Evolutionary conservation across 1,140 invertebrate species (phyloP).

Genomic region (Hylaeus volcanicus): DNA sequence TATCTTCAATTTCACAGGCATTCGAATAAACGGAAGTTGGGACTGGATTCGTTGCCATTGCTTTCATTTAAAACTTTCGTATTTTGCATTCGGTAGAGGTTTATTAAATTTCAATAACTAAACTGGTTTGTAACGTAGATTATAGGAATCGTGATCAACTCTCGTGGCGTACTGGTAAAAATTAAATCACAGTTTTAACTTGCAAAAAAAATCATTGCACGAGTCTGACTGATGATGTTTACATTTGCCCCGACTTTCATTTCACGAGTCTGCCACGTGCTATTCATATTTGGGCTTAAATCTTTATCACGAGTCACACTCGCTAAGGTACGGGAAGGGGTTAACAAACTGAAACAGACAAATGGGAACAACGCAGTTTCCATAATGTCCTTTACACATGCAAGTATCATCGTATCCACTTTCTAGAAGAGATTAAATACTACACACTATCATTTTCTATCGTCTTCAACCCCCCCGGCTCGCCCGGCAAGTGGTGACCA

Average conservation of each 20-base stretch:
- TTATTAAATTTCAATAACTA: conserved; percentile 28
- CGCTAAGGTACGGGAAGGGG: neutral
- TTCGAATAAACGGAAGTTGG: too few species aligned
- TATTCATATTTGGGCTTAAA: neutral
- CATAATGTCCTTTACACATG: too few species aligned
- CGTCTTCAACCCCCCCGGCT: too few species aligned
- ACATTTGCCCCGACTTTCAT: too few species aligned
- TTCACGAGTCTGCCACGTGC: too few species aligned
- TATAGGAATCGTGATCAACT: conserved; percentile 20
- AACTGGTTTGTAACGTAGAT: conserved; percentile 27
- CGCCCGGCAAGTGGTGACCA: neutral
- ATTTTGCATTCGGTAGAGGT: conserved; percentile 28
- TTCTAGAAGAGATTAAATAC: too few species aligned
- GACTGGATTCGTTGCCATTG: conserved; percentile 9
- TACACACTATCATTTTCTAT: too few species aligned
- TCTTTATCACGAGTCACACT: neutral
- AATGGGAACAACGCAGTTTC: too few species aligned
- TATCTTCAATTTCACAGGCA: too few species aligned
- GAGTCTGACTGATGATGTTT: neutral
- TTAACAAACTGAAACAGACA: too few species aligned
- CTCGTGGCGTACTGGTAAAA: neutral
- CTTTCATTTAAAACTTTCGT: conserved; percentile 15
- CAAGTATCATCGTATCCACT: too few species aligned
- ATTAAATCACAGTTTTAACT: neutral
- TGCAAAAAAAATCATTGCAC: neutral